These are phyloP conservation scores for Cenopis cana DNA, from an alignment of 2,888 invertebrate species.

Conservation along the genomic window DNA sequence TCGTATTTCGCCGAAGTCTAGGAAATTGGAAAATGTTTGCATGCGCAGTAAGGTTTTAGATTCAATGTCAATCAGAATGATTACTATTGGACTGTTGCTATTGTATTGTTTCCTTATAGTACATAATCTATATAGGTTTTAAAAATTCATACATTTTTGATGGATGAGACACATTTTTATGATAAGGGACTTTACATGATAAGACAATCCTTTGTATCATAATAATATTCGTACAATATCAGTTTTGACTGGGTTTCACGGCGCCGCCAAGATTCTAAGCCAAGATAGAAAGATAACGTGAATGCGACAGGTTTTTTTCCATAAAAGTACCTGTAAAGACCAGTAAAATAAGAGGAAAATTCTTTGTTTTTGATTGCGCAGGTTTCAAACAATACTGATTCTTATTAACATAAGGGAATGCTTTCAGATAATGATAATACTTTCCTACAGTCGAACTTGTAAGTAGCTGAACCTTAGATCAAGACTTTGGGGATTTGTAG, in stretches of 20 bases:
- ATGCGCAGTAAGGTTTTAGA: not conserved
- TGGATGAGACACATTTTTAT: not conserved
- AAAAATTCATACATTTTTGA: not conserved
- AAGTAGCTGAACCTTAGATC: too few relatives aligned
- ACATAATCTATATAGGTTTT: too few relatives aligned
- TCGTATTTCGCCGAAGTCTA: not conserved
- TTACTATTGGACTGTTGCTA: not conserved
- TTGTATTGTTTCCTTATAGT: not conserved
- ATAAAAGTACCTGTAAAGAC: not conserved
- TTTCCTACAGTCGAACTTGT: not conserved
- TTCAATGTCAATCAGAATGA: not conserved
- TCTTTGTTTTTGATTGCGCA: conserved; percentile 25
- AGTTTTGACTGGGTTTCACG: conserved; percentile 29
- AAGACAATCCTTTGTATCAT: conserved; percentile 30
- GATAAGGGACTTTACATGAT: conserved; percentile 3
- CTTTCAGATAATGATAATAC: conserved; percentile 9
- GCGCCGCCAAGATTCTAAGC: conserved; percentile 2
- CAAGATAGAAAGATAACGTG: conserved; percentile 15
- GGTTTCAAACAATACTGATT: conserved; percentile 12
- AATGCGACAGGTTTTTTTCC: conserved; percentile 10
- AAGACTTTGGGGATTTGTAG: too few relatives aligned
- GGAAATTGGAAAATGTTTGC: not conserved
- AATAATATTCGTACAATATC: not conserved
- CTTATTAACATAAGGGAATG: conserved; percentile 30
- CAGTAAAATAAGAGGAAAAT: conserved; percentile 7